Evolutionary conservation across 2,888 invertebrate genomes (phyloP), one percentile per base, ranked within the genome.

Genomic region (Troides aeacus): DNA sequence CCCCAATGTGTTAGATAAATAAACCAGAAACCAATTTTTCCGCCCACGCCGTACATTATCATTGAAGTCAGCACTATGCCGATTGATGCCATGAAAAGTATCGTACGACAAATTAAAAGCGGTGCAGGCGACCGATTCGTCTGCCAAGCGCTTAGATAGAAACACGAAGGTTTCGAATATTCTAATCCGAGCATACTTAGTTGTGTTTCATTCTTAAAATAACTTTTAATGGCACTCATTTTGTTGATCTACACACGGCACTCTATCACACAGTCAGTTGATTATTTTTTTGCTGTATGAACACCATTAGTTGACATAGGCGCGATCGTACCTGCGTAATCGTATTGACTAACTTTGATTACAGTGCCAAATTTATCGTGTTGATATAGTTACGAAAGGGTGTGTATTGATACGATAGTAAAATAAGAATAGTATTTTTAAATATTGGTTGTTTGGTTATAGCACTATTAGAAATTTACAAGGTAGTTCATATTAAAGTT

Each of bases 1-100:
- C 93, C 93, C 93, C 93, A 93, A 78, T 94, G 93, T 18, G 94
- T 94, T 58, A 94, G 83, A 77, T 93, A 94, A 76, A 93, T 93
- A 72, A 89, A 89, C 93, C 93, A 94, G 72, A 76, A 89, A 2
- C 76, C 76, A 23, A 81, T 72, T 69, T 78, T 76, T 8, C 83
- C 82, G 65, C 77, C 77, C 61, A 79, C 23, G 21, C 83, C 81
- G 74, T 91, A 90, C 67, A 82, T 79, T 69, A 81, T 81, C 21
- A 82, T 73, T 50, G 92, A 92, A 60, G 84, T 75, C 56, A 90
- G 71, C 71, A 88, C 80, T 72, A 90, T 87, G 3, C 81, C 85
- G 39, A 91, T 36, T 21, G 89, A 82, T 2, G 81, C 72, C 17
- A 90, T 78, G 73, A 90, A 88, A 68, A 92, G 83, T n/a, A 88